Percentiles rank a stretch among this genome's conserved stretches.
phyloP scores from a whole-genome alignment of 1,140 invertebrate genomes.

The Phthorimaea operculella region DNA sequence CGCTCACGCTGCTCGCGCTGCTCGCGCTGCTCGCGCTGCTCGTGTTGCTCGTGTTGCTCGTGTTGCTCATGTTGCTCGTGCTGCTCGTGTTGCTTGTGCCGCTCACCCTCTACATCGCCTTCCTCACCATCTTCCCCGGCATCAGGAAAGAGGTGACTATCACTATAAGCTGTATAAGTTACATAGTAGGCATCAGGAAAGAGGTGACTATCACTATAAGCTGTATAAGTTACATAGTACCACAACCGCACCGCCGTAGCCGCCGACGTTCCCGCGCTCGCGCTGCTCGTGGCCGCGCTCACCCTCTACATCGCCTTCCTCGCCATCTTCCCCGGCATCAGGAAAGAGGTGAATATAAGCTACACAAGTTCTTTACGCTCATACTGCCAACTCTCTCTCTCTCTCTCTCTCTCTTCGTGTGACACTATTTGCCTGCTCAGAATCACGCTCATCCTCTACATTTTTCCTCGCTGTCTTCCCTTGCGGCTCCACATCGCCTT shows the following conservation, averaged over 20 bases:
- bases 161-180: no score
- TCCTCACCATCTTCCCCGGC: constrained; percentile 93
- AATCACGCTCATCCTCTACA: constrained; percentile 88
- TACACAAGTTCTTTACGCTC: no score
- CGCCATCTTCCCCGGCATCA: constrained; percentile 92
- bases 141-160: constrained; percentile 90
- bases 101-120: constrained; percentile 91
- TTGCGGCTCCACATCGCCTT: no score
- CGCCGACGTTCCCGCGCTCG: constrained; percentile 87
- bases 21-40: no score
- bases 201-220: no score
- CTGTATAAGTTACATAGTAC: no score
- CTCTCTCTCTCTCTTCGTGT: constrained; percentile 83
- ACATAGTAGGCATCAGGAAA: no score
- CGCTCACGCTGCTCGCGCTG: no score
- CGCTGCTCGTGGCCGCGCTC: constrained; percentile 86
- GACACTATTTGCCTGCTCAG: no score
- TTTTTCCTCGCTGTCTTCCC: constrained; percentile 94
- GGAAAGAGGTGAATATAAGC: constrained; percentile 92
- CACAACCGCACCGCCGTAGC: constrained; percentile 93
- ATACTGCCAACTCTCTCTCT: no score
- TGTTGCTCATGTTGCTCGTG: constrained; percentile 68
- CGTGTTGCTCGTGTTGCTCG: no score
- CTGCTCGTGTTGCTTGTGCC: constrained; percentile 89
- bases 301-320: constrained; percentile 93